Evolutionary conservation across 1,140 invertebrate genomes (phyloP), one percentile per base, ranked within the genome.

Genomic region (Dreissena rostriformis): DNA sequence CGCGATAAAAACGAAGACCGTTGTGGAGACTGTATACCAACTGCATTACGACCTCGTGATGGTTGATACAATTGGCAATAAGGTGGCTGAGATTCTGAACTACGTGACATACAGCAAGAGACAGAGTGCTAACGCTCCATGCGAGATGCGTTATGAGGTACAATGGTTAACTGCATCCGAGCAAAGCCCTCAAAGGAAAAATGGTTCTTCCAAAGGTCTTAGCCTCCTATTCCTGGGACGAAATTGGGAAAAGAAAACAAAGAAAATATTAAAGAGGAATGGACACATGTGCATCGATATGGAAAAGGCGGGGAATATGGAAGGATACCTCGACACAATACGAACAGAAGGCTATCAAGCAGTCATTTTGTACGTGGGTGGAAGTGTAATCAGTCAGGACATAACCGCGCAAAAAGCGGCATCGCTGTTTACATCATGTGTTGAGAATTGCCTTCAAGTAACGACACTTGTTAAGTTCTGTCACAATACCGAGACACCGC

Each of bases 31-130:
- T 15, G 65, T 74, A 7, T n/a, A 73, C 14, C n/a, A 74, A n/a
- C 28, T 53, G 8, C 80, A 82, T 55, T 74, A 51, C 63, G 67
- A 74, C 53, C 66, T 75, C 28, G 28, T 73, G 14, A 17, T 82
- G 52, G 10, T 82, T 8, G 53, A 61, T 65, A 17, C 17, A 0
- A 51, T 22, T 1, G 71, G 71, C 12, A 53, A 53, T 49, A 49
- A 52, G 11, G n/a, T 73, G n/a, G 71, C 52, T 52, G 71, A 49
- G n/a, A 19, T 73, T 22, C 17, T 22, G n/a, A 73, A 73, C 49
- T 52, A 22, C 51, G 53, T 49, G 22, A 53, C 52, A 19, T 73
- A 24, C 51, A 49, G 71, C 17, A 73, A 14, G 71, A 68, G 26
- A 39, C 19, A 68, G 15, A 68, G 26, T 26, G 19, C 66, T 22